Percentiles rank a stretch among this genome's conserved stretches.
These are phyloP conservation scores for fruit fly (Drosophila melanogaster) DNA, from an alignment of 1,140 invertebrate genomes.

Conservation along the genomic window DNA sequence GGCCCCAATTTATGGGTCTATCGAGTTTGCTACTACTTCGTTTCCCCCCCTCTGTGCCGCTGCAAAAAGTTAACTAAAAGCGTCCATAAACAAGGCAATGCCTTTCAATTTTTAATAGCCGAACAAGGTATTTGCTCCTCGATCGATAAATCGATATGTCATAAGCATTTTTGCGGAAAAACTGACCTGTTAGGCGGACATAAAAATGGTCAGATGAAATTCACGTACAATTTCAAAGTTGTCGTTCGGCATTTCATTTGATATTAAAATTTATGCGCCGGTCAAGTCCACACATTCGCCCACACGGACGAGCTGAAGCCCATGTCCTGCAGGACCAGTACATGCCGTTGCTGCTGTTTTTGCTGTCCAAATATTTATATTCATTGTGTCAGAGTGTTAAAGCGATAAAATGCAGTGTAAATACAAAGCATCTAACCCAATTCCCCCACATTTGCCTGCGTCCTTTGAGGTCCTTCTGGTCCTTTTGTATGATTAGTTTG, in stretches of 20 bases:
- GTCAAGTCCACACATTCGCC: constrained; percentile 57
- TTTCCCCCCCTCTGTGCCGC: neutral
- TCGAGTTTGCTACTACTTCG: constrained; percentile 57
- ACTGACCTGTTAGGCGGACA: constrained; percentile 47
- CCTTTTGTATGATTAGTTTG: constrained; percentile 62
- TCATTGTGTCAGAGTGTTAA: constrained; percentile 83
- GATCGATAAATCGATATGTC: constrained; percentile 37
- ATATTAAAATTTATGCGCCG: constrained; percentile 80
- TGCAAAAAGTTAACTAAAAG: constrained; percentile 71
- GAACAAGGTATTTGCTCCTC: constrained; percentile 58
- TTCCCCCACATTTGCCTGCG: constrained; percentile 2
- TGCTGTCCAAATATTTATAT: constrained; percentile 83
- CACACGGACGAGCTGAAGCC: constrained; percentile 59
- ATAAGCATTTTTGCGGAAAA: constrained; percentile 28
- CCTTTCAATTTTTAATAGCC: constrained; percentile 72
- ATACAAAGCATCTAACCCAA: constrained; percentile 67
- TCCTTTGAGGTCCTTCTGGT: constrained; percentile 30
- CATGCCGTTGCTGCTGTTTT: constrained; percentile 64
- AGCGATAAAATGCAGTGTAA: constrained; percentile 83
- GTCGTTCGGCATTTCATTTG: constrained; percentile 64
- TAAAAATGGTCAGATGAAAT: constrained; percentile 51
- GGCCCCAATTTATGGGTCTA: constrained; percentile 80
- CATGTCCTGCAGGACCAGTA: constrained; percentile 58
- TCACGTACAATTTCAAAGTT: constrained; percentile 45
- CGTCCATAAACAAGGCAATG: constrained; percentile 74